phyloP scores from a whole-genome alignment of 1,140 invertebrate genomes.

The Calosoma granatense region DNA sequence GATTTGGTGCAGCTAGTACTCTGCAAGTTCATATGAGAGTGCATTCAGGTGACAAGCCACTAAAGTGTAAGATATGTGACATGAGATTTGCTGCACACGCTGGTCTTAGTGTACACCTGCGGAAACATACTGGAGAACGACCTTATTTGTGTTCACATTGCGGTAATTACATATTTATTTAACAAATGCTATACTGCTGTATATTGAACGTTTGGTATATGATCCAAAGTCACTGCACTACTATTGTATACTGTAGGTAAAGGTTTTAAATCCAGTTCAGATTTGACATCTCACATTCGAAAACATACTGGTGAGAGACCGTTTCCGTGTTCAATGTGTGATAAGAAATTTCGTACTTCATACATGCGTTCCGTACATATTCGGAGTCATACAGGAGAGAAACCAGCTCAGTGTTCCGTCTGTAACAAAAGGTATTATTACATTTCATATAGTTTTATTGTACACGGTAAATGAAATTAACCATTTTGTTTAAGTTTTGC shows the following conservation, averaged over 20 bases:
- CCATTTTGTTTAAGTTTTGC: background rate
- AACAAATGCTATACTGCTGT: no score
- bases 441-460: no score
- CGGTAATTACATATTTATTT: no score
- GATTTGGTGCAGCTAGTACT: background rate
- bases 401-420: background rate
- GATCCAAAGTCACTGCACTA: no score
- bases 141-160: background rate
- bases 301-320: constrained; percentile 59
- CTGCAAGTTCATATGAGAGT: constrained; percentile 88
- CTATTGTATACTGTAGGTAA: no score
- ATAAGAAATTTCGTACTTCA: constrained; percentile 50
- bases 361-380: constrained; percentile 45
- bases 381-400: background rate
- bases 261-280: background rate
- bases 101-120: background rate
- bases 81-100: background rate
- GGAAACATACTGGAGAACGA: background rate
- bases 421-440: background rate
- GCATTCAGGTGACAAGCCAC: constrained; percentile 88
- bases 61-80: constrained; percentile 52
- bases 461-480: background rate
- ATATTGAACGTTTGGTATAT: no score
- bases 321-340: constrained; percentile 60
- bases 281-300: constrained; percentile 43